These are phyloP conservation scores for Spilosoma lubricipeda DNA, from an alignment of 2,888 invertebrate species.

Conservation along the genomic window DNA sequence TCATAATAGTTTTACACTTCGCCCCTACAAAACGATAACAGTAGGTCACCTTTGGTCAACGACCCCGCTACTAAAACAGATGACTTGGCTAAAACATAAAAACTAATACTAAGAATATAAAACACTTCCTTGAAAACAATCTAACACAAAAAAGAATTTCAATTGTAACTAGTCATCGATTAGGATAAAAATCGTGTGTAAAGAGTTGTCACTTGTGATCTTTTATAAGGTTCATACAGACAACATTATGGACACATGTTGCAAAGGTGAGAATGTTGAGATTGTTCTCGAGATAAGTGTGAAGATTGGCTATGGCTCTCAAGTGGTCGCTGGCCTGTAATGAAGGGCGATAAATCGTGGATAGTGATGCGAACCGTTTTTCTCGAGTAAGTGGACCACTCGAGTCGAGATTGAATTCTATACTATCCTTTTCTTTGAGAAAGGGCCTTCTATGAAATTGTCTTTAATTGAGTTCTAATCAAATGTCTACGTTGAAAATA, in stretches of 20 bases:
- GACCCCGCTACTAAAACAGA: slow-evolving; percentile 58
- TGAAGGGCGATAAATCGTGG: slow-evolving; percentile 66
- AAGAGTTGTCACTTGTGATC: slow-evolving; percentile 9
- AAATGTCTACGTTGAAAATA: background rate
- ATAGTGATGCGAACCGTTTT: slow-evolving; percentile 34
- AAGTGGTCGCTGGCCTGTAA: slow-evolving; percentile 57
- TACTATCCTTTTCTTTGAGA: background rate
- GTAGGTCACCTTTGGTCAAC: slow-evolving; percentile 63
- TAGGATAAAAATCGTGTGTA: slow-evolving; percentile 25
- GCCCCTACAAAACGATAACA: slow-evolving; percentile 55
- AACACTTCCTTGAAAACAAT: slow-evolving; percentile 13
- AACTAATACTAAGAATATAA: slow-evolving; percentile 41
- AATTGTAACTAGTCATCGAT: accelerated
- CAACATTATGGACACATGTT: slow-evolving; percentile 74
- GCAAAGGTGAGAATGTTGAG: slow-evolving; percentile 74
- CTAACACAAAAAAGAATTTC: background rate
- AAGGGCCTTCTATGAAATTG: background rate
- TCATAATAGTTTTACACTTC: slow-evolving; percentile 52
- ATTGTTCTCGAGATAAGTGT: slow-evolving; percentile 68
- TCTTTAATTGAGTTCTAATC: background rate
- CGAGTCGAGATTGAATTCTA: slow-evolving; percentile 13
- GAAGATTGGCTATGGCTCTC: slow-evolving; percentile 57
- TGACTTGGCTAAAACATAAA: slow-evolving; percentile 67
- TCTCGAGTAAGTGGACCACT: slow-evolving; percentile 18
- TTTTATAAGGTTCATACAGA: slow-evolving; percentile 32